Percentiles rank a stretch among this genome's conserved stretches.
Conservation (phyloP, 2,113 vertebrate species). For the Aptenodytes forsteri region DNA sequence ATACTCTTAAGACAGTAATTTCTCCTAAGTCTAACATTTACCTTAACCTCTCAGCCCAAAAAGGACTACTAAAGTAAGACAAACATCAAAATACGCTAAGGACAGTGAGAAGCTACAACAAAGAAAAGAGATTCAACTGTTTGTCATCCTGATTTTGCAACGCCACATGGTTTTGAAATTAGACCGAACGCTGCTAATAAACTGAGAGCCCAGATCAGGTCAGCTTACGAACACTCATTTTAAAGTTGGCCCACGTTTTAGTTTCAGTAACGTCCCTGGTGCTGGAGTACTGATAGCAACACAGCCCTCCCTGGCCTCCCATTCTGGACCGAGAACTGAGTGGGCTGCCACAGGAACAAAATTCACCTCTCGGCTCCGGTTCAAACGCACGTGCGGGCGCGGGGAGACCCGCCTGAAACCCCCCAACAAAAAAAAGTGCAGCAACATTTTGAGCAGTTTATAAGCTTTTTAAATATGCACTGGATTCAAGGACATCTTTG, state of each 20-base stretch:
- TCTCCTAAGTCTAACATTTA: neutral
- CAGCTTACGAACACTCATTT: accelerated
- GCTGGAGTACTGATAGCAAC: accelerated
- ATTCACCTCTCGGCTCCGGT: neutral
- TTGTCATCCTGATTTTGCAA: neutral
- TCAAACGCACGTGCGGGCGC: neutral
- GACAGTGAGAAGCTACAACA: neutral
- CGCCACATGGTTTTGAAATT: accelerated
- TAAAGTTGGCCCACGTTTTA: accelerated
- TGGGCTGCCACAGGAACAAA: neutral
- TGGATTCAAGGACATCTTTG: neutral
- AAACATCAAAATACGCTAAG: accelerated
- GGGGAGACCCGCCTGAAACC: accelerated
- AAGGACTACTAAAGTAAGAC: neutral
- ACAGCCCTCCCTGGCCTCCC: neutral
- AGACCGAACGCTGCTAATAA: accelerated
- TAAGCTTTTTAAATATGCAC: neutral
- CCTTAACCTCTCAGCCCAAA: neutral
- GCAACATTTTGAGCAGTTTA: neutral
- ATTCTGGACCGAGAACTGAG: accelerated
- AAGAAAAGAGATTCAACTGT: neutral
- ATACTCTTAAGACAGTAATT: neutral
- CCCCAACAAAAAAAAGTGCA: too few relatives aligned
- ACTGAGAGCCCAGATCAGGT: accelerated
- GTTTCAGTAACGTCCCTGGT: accelerated